Base-by-base conservation (phyloP, 2,888 invertebrate species). In the Tetranychus piercei region DNA sequence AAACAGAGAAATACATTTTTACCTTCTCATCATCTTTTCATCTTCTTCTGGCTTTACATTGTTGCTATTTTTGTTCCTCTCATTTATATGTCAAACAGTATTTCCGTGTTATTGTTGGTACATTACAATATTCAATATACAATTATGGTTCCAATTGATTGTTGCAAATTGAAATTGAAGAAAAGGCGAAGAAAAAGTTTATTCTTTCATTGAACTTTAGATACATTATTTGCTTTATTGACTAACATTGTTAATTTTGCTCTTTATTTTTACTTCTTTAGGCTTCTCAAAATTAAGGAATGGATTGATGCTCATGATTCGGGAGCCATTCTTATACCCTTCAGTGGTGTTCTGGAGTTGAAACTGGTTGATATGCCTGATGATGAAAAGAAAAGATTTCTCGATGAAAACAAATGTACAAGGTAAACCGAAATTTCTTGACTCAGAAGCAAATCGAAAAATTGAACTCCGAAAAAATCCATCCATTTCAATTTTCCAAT, bases 291-390 rank as follows among this genome's bases (percentile, higher is more conserved):
- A 85, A 91, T 99, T 80, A 99, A 99, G 83, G 95, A 95, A 82
- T 99, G 95, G 95, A 91, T 99, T 79, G 96, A 99, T 83, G 90
- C 90, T 81, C 89, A 96, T 81, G 99, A 99, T 82, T 90, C 94
- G 0, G 96, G 96, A 2, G 89, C 95, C 0, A 86, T 88, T 3
- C 88, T 97, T 67, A 94, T 99, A 78, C 97, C 97, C 0, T 97
- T 99, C 85, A 96, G 95, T 22, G 97, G 96, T 0, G 88, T 86
- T 18, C 88, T 95, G 80, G 99, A 99, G 83, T 86, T 87, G 76
- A 90, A 90, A 83, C 82, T 96, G 34, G 81, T 89, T 71, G 94
- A 97, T 78, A 90, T 94, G 88, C 89, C 90, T 11, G 80, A 78
- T 18, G 88, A 88, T 0, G 90, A 92, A 43, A 86, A 86, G 76